Evolutionary conservation across 2,888 invertebrate genomes (phyloP).

Genomic region (Synanthedon tipuliformis): DNA sequence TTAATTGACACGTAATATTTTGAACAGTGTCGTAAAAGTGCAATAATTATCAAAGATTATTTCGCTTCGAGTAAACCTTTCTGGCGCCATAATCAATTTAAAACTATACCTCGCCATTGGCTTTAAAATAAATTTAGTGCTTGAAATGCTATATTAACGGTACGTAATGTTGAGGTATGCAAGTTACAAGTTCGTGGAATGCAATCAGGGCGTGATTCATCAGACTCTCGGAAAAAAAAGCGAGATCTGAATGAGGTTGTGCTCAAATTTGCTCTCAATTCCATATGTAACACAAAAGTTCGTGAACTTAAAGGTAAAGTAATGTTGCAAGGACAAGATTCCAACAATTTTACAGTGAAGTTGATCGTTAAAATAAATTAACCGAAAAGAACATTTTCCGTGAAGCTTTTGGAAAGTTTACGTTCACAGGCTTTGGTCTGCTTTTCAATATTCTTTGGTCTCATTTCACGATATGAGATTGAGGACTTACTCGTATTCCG

Average conservation of each 20-base stretch:
- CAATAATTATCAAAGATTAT: conserved; percentile 25
- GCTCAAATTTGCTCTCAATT: conserved; percentile 4
- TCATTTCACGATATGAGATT: too few species aligned
- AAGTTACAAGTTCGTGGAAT: conserved; percentile 30
- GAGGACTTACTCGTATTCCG: too few species aligned
- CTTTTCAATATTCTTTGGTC: too few species aligned
- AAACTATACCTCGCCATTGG: conserved; percentile 33
- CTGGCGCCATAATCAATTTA: conserved; percentile 30
- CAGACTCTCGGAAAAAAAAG: background rate
- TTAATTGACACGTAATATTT: background rate
- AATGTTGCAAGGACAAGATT: too few species aligned
- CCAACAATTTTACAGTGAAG: too few species aligned
- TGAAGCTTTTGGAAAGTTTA: too few species aligned
- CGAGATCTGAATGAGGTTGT: conserved; percentile 15
- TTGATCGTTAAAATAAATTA: too few species aligned
- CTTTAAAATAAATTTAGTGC: conserved; percentile 34
- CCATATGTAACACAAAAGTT: too few species aligned
- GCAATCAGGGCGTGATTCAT: conserved; percentile 14
- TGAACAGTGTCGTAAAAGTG: conserved; percentile 9
- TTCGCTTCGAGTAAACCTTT: conserved; percentile 15
- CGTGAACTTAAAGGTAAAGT: too few species aligned
- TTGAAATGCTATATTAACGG: conserved; percentile 35
- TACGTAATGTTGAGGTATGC: conserved; percentile 26
- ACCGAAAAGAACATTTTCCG: too few species aligned
- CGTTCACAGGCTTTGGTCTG: too few species aligned